These are phyloP conservation scores for Calameuta idolon DNA, from an alignment of 2,888 invertebrate genomes.

Conservation along the genomic window DNA sequence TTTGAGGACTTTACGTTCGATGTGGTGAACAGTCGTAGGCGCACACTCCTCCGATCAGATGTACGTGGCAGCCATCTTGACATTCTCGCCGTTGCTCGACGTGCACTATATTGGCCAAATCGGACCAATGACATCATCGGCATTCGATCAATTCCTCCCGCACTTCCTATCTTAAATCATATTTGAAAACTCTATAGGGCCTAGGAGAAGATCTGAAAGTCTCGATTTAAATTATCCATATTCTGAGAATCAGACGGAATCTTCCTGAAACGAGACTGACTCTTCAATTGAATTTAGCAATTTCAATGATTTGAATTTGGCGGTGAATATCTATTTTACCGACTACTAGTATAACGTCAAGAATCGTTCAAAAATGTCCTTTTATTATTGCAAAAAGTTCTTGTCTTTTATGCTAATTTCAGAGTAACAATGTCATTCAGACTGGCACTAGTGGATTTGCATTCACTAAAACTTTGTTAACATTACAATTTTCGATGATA, in stretches of 20 bases:
- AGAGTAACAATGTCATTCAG: not conserved
- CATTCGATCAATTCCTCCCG: not conserved
- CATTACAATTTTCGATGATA: too few relatives aligned
- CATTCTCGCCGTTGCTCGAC: conserved; percentile 21
- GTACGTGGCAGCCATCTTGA: conserved; percentile 59
- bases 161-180: not conserved
- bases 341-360: not conserved
- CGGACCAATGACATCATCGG: conserved; percentile 50
- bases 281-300: not conserved
- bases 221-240: not conserved
- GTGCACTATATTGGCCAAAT: conserved; percentile 14
- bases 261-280: not conserved
- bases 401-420: not conserved
- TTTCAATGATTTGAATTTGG: not conserved
- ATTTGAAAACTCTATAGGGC: not conserved
- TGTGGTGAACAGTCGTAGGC: conserved; percentile 15
- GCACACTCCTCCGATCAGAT: conserved; percentile 52
- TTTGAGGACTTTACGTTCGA: not conserved
- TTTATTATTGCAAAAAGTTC: too few relatives aligned
- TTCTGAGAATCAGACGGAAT: not conserved
- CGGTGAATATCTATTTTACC: not conserved
- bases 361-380: not conserved
- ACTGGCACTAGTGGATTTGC: not conserved
- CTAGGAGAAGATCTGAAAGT: too few relatives aligned
- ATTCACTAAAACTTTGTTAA: too few relatives aligned